Evolutionary conservation across 1,140 invertebrate species (phyloP).

Genomic region (Goniozus legneri): DNA sequence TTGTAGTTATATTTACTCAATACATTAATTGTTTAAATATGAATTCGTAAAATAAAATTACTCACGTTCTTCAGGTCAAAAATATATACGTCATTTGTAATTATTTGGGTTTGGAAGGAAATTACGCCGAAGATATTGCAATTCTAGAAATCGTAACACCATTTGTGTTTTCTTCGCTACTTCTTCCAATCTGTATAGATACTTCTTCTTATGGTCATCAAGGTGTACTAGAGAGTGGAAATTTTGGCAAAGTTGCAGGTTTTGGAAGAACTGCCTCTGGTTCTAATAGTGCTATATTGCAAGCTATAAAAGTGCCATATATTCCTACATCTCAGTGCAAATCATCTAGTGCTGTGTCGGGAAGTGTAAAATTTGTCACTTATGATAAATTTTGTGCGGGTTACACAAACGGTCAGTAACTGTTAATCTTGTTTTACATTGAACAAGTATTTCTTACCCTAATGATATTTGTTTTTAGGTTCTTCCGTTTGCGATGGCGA

Average conservation of each 20-base stretch:
- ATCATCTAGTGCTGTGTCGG: conserved; percentile 6
- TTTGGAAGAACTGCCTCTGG: conserved; percentile 41
- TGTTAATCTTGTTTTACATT: conserved; percentile 4
- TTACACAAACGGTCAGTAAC: conserved; percentile 41
- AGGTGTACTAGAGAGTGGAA: conserved; percentile 26
- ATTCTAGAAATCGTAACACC: conserved; percentile 33
- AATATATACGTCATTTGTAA: conserved; percentile 34
- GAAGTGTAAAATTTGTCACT: conserved; percentile 33
- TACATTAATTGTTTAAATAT: neutral
- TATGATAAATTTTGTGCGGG: conserved; percentile 49
- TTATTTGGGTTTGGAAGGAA: conserved; percentile 39
- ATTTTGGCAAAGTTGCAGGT: conserved; percentile 40
- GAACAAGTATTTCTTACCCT: neutral
- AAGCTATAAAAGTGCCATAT: conserved; percentile 38
- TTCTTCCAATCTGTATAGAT: conserved; percentile 45
- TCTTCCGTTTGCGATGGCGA: conserved; percentile 48
- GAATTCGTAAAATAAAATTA: too few species aligned
- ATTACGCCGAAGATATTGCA: conserved; percentile 44
- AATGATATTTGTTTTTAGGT: conserved; percentile 32
- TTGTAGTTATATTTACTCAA: neutral
- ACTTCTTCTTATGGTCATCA: conserved; percentile 15
- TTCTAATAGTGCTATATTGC: conserved; percentile 32
- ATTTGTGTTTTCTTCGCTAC: conserved; percentile 31
- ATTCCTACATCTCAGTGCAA: conserved; percentile 31
- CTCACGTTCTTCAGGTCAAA: too few species aligned